Base-by-base conservation (phyloP, 2,888 invertebrate genomes). In the Clunio marinus region DNA sequence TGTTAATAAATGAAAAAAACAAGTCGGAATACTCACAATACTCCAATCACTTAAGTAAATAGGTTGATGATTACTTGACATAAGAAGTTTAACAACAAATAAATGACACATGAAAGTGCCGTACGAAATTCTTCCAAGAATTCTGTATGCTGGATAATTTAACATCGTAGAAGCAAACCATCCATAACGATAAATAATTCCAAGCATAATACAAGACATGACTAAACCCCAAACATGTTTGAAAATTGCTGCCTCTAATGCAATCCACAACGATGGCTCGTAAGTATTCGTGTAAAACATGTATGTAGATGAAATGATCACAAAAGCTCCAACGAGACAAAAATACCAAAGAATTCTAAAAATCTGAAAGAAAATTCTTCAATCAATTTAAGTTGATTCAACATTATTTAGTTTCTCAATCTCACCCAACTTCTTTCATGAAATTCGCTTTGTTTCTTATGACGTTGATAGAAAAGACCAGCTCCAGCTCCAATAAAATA, bases 41-140 rank as follows among this genome's bases (percentile, higher is more conserved):
- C 28, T 58, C 15, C 8, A 28, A 8, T 37, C 24, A n/a, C 41
- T 62, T 24, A 62, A 22, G 17, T 62, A 17, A 4, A 62, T 24
- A n/a, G 37, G 35, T 15, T 37, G 20, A 17, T 41, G 25, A n/a
- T 15, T 15, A 7, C 41, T 24, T n/a, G 37, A 10, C 62, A 62
- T 24, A 2, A 41, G 15, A 24, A 62, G 20, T 62, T 62, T 62
- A 13, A 62, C 10, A n/a, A 62, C 22, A 20, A 62, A 62, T 22
- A 37, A 8, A 24, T 62, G 62, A 41, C 62, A 62, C 1, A 62
- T 62, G 28, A 41, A 62, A 13, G 37, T 13, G 4, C 22, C 7
- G 28, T 24, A 62, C 10, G 62, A 62, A 20, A 62, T 37, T 62
- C 62, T 62, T 15, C 62, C 62, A 25, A 37, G 13, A n/a, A 62